Evolutionary conservation across 2,797 vertebrate species (phyloP), one percentile per base, ranked within the genome.

Genomic region (Xerus rutilus): DNA sequence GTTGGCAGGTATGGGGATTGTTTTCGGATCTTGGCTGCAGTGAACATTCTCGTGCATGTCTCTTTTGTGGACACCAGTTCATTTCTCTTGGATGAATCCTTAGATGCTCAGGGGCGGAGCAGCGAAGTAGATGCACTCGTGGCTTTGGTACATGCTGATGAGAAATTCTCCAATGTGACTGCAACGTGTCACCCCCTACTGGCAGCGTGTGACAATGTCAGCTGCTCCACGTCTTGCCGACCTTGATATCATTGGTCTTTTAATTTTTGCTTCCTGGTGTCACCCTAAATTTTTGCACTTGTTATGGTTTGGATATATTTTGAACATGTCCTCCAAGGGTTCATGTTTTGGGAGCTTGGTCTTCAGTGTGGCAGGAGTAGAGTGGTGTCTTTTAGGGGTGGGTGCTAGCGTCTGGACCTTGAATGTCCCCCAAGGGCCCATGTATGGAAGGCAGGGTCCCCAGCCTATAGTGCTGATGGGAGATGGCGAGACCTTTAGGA

Each of bases 91-190:
- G 52, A 18, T 59, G 25, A 49, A 39, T 59, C 52, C 73, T 78
- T 43, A 5, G 13, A 32, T 9, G 52, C 43, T 11, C 12, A 35
- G 4, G 9, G 35, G 64, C 5, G 78, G 73, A 21, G 25, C 52
- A 10, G 1, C 1, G 32, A 45, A 20, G 87, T 15, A 25, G 64
- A 17, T 7, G 1, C 2, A 2, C 11, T 0, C 4, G 43, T 13
- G 45, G 39, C 32, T 49, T 65, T n/a, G 18, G 45, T 1, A 39
- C 9, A 43, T 3, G 9, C 20, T 6, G n/a, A n/a, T 11, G 39
- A 32, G 49, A 57, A 65, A n/a, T 32, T 67, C 72, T 47, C 73
- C 12, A 0, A 0, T 7, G 23, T 13, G 35, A 15, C 7, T 30
- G 30, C 0, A 15, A 20, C 9, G 3, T 32, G 77, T 69, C 20